Evolutionary conservation across 2,113 vertebrate genomes (phyloP).

Genomic region (Bos indicus): DNA sequence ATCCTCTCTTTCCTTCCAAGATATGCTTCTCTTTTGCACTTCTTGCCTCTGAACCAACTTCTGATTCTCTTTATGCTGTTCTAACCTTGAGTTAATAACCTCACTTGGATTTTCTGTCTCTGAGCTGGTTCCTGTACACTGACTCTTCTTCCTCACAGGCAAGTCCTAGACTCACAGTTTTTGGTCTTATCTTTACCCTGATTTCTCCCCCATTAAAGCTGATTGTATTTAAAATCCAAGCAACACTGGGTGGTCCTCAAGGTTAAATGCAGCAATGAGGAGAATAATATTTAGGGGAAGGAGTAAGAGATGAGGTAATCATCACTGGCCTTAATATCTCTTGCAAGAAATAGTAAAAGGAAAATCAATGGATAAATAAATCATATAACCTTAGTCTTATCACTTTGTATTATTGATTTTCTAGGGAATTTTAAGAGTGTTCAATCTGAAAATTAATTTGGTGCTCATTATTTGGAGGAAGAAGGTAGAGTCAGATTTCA

Average conservation of each 20-base stretch:
- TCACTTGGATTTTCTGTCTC: background rate
- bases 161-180: background rate
- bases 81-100: background rate
- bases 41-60: background rate
- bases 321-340: background rate
- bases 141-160: background rate
- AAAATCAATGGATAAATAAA: constrained; percentile 1
- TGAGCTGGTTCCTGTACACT: background rate
- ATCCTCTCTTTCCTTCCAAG: background rate
- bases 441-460: constrained; percentile 5
- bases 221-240: background rate
- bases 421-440: background rate
- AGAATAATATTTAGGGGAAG: background rate
- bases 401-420: constrained; percentile 30
- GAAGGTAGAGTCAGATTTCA: background rate
- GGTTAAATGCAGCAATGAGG: background rate
- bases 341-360: background rate
- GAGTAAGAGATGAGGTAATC: background rate
- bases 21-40: background rate
- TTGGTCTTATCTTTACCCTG: background rate
- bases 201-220: background rate
- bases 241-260: background rate
- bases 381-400: background rate
- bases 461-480: background rate
- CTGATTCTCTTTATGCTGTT: background rate